Base-by-base conservation (phyloP, 2,888 invertebrate genomes). In the Patella pellucida region DNA sequence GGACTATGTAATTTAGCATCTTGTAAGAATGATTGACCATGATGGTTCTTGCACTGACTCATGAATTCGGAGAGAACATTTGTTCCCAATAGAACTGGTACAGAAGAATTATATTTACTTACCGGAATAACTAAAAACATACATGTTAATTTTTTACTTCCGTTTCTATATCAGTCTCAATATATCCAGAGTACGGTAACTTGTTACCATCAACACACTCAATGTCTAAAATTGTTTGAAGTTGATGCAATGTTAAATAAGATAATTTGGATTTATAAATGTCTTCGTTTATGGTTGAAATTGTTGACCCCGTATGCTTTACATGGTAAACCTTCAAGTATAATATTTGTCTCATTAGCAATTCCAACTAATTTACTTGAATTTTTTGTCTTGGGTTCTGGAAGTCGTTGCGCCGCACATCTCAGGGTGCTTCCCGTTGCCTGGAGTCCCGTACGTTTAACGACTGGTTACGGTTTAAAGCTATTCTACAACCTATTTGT, bases 131-230 rank as follows among this genome's bases (percentile, higher is more conserved):
- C 72, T 12, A 72, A 51, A 2, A 72, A 67, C 16, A 72, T 23
- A 67, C 72, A 68, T 2, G 16, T n/a, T 19, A 16, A 15, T 1
- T n/a, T 72, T 2, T 2, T 1, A 16, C 23, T 5, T 7, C 15
- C 14, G 50, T 52, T 14, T 9, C 5, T 19, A 72, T 14, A 11
- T 23, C 5, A 15, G 68, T 52, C n/a, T 51, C 51, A 19, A 73
- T 67, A 68, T 73, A 73, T 14, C 73, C 68, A 12, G 19, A 68
- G n/a, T 73, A 73, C 41, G 68, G 68, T 9, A 73, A 41, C 9
- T 31, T 31, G 11, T 73, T n/a, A 51, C 73, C 73, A 51, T 73
- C 73, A 4, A 52, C 73, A 51, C 68, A 19, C 16, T 68, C 73
- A 16, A 68, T 68, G n/a, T 62, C 54, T 54, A 54, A 54, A 54